phyloP scores from a whole-genome alignment of 1,140 invertebrate genomes.

The Cotesia chilonis region DNA sequence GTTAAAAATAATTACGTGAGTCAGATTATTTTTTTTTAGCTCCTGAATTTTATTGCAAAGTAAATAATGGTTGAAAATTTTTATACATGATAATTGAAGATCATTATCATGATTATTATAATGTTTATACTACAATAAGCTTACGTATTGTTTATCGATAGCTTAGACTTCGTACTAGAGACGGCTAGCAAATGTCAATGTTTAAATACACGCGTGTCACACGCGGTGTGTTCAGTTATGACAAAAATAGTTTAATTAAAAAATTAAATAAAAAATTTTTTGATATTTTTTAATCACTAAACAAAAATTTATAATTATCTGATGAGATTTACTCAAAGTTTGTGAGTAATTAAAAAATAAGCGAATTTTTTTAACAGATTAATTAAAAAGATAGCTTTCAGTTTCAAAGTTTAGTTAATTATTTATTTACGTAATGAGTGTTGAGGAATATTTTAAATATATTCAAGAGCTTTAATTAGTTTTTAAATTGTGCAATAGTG shows the following conservation, averaged over 20 bases:
- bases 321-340: not conserved
- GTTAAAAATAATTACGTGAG: not conserved
- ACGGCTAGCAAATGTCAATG: conserved; percentile 11
- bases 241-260: conserved; percentile 13
- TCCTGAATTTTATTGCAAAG: not conserved
- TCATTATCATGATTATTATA: too few species aligned
- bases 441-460: not conserved
- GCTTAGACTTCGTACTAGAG: not conserved
- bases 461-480: not conserved
- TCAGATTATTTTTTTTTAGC: too few species aligned
- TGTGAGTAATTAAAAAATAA: not conserved
- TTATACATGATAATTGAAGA: too few species aligned
- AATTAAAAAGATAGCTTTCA: not conserved
- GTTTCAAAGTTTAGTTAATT: too few species aligned
- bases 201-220: conserved; percentile 20
- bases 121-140: too few species aligned
- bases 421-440: not conserved
- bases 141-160: not conserved
- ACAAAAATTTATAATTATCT: not conserved
- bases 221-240: not conserved
- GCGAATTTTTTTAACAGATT: not conserved
- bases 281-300: not conserved
- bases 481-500: too few species aligned
- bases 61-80: not conserved
- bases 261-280: not conserved